phyloP scores from a whole-genome alignment of 92 coral and sea anemone species.

The Paragorgia papillata region DNA sequence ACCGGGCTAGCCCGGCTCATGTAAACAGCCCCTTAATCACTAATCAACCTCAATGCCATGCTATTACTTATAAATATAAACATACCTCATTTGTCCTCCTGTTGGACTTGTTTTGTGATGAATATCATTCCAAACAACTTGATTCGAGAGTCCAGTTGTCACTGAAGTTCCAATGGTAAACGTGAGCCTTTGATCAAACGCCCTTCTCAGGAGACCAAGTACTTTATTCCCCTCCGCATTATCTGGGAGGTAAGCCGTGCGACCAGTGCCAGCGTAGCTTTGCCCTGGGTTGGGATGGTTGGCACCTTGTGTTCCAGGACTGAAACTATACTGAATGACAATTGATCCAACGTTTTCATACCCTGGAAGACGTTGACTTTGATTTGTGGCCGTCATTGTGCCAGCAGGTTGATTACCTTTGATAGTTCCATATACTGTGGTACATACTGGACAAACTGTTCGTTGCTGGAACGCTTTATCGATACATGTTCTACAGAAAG shows the following conservation, averaged over 20 bases:
- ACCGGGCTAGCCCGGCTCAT: too few species aligned
- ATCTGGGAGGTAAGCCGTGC: slow-evolving; percentile 28
- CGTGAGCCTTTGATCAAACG: slow-evolving; percentile 52
- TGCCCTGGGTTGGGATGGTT: slow-evolving; percentile 37
- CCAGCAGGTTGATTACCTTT: slow-evolving; percentile 36
- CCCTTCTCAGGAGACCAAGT: slow-evolving; percentile 18
- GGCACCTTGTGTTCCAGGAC: slow-evolving; percentile 13
- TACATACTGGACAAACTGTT: slow-evolving; percentile 4
- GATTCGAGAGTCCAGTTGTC: slow-evolving; percentile 45
- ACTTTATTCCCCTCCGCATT: slow-evolving; percentile 17
- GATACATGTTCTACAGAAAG: slow-evolving; percentile 11
- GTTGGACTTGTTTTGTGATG: slow-evolving; percentile 65
- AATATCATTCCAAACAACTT: slow-evolving; percentile 70
- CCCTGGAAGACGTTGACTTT: background rate
- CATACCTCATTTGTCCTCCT: slow-evolving; percentile 65
- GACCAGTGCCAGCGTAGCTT: background rate
- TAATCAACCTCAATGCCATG: too few species aligned
- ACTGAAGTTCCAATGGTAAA: slow-evolving; percentile 68
- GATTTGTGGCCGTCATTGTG: background rate
- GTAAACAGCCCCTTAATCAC: too few species aligned
- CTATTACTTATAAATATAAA: too few species aligned
- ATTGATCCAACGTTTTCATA: slow-evolving; percentile 20
- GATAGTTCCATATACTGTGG: background rate
- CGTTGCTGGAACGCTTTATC: slow-evolving; percentile 24
- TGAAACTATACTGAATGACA: background rate